These are phyloP conservation scores for Gastracanthus pulcherrimus DNA, from an alignment of 2,888 invertebrate species.

Conservation along the genomic window DNA sequence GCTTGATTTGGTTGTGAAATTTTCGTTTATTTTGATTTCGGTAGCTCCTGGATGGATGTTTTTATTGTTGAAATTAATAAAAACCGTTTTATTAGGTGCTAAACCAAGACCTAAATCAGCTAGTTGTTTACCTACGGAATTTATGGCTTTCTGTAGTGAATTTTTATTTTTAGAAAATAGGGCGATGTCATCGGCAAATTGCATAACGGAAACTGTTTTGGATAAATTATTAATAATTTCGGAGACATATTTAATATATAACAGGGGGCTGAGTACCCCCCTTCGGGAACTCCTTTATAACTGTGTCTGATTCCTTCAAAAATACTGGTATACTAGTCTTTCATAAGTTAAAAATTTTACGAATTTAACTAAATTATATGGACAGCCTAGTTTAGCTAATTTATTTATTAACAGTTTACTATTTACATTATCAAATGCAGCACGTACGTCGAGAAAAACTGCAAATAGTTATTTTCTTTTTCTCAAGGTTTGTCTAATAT, in stretches of 20 bases:
- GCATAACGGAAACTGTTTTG: background rate
- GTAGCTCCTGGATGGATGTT: background rate
- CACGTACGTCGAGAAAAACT: background rate
- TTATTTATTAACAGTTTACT: background rate
- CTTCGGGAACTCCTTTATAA: constrained; percentile 22
- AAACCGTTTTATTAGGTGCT: constrained; percentile 5
- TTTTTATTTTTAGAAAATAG: background rate
- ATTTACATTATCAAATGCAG: too few relatives aligned
- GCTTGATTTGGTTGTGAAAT: background rate
- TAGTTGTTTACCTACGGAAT: background rate
- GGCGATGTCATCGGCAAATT: constrained; percentile 38
- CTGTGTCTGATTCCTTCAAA: background rate
- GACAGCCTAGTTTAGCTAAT: background rate
- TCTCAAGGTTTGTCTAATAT: background rate
- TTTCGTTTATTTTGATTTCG: background rate
- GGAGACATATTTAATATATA: too few relatives aligned
- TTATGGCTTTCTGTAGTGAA: background rate
- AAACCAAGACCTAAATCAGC: background rate
- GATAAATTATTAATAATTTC: constrained; percentile 22
- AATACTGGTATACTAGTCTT: background rate
- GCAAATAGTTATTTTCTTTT: background rate
- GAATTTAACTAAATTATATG: too few relatives aligned
- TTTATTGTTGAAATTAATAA: constrained; percentile 14
- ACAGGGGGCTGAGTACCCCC: constrained; percentile 15
- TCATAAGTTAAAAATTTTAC: too few relatives aligned